Evolutionary conservation across 2,888 invertebrate species (phyloP).

Genomic region (Serrognathus titanus): DNA sequence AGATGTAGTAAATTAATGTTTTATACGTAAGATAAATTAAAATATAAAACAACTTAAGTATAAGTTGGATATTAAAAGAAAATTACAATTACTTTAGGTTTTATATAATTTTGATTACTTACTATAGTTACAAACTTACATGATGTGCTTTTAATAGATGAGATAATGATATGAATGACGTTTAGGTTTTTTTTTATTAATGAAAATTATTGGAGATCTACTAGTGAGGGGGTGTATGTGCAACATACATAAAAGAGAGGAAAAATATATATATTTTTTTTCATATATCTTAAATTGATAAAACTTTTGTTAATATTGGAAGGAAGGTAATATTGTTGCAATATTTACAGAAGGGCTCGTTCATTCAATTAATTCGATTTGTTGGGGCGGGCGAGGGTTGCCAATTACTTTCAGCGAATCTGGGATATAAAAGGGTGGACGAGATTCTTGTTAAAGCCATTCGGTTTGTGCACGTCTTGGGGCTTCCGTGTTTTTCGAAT

Average conservation of each 20-base stretch:
- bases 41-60: neutral
- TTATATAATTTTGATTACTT: neutral
- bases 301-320: neutral
- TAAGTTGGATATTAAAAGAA: neutral
- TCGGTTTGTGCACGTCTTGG: neutral
- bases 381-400: constrained; percentile 26
- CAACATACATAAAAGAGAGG: too few species aligned
- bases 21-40: too few species aligned
- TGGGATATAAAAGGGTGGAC: neutral
- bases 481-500: too few species aligned
- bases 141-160: neutral
- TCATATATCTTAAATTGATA: neutral
- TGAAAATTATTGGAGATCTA: too few species aligned
- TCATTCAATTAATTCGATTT: constrained; percentile 39
- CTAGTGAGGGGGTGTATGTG: too few species aligned
- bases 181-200: too few species aligned
- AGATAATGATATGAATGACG: neutral
- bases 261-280: too few species aligned
- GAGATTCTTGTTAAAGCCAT: neutral
- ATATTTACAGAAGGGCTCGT: constrained; percentile 36
- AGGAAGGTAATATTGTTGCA: constrained; percentile 26
- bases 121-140: too few species aligned
- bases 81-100: neutral
- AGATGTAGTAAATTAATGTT: too few species aligned
- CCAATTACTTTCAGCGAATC: constrained; percentile 6